Evolutionary conservation across 2,888 invertebrate species (phyloP).

Genomic region (Melanchra persicariae): DNA sequence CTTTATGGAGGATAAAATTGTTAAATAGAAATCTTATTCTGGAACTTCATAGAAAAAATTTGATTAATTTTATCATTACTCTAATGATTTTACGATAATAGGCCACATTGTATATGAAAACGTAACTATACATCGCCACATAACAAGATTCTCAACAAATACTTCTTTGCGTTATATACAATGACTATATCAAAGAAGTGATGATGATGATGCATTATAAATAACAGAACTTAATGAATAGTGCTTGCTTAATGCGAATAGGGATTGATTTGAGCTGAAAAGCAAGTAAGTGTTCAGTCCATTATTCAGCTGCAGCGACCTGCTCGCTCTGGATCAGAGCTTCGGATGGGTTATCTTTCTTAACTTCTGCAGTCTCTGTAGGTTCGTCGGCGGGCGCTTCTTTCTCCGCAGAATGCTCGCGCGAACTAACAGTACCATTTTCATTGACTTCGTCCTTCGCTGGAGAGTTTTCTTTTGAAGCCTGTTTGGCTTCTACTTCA

Average conservation of each 20-base stretch:
- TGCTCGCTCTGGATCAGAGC: constrained; percentile 87
- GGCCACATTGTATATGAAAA: constrained; percentile 84
- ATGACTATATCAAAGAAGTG: constrained; percentile 87
- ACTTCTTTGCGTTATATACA: constrained; percentile 86
- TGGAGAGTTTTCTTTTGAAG: constrained; percentile 80
- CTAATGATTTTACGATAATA: constrained; percentile 82
- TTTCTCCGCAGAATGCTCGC: constrained; percentile 85
- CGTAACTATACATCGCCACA: constrained; percentile 80
- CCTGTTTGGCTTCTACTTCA: constrained; percentile 71
- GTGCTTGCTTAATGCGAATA: constrained; percentile 87
- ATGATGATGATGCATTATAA: constrained; percentile 80
- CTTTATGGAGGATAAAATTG: constrained; percentile 80
- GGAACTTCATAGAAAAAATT: constrained; percentile 82
- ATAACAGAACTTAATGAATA: constrained; percentile 85
- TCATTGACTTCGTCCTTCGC: constrained; percentile 81
- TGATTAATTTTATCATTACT: constrained; percentile 75
- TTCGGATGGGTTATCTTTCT: constrained; percentile 83
- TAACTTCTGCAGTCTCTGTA: constrained; percentile 72
- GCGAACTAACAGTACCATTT: constrained; percentile 86
- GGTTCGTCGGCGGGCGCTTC: constrained; percentile 66
- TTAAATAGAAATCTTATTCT: constrained; percentile 86
- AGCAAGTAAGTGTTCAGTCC: constrained; percentile 77
- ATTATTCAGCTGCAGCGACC: constrained; percentile 82
- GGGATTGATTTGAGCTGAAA: constrained; percentile 87
- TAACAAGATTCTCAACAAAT: constrained; percentile 83